Conservation (phyloP, 1,140 invertebrate genomes). For the Drosophila dunni region DNA sequence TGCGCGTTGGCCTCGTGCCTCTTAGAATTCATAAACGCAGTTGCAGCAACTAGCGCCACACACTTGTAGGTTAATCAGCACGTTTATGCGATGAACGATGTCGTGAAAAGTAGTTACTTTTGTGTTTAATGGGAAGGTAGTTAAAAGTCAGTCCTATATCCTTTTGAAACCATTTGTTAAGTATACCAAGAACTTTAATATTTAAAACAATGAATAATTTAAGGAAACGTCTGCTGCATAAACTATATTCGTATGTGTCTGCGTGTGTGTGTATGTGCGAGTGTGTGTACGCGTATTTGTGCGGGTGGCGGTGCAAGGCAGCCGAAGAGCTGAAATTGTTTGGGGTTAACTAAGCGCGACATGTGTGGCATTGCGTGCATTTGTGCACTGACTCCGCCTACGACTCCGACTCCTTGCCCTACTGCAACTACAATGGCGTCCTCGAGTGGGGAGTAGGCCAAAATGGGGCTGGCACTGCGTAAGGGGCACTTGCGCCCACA, state of each 20-base stretch:
- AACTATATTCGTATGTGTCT: slow-evolving; percentile 11
- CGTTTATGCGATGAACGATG: slow-evolving; percentile 22
- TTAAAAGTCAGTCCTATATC: no score
- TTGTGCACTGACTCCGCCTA: slow-evolving; percentile 48
- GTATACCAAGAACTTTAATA: no score
- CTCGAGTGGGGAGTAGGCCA: slow-evolving; percentile 1
- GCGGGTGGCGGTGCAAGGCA: slow-evolving; percentile 24
- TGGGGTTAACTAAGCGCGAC: slow-evolving; percentile 83
- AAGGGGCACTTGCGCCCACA: slow-evolving; percentile 41
- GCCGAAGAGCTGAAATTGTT: slow-evolving; percentile 68
- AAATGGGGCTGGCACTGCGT: no score
- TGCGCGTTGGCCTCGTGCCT: slow-evolving; percentile 55
- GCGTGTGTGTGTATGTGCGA: slow-evolving; percentile 15
- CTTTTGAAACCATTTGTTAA: no score
- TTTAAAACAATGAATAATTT: slow-evolving; percentile 19
- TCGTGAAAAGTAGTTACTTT: not conserved
- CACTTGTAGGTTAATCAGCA: not conserved
- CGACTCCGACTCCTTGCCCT: slow-evolving; percentile 8
- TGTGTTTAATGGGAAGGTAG: no score
- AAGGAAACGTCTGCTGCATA: not conserved
- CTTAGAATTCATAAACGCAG: slow-evolving; percentile 52
- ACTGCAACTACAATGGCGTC: slow-evolving; percentile 10
- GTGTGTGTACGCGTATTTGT: not conserved
- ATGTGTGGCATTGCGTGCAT: slow-evolving; percentile 80
- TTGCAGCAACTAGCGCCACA: slow-evolving; percentile 20